Evolutionary conservation across 2,888 invertebrate species (phyloP).

Genomic region (Sphaerolaimus hirsutus): DNA sequence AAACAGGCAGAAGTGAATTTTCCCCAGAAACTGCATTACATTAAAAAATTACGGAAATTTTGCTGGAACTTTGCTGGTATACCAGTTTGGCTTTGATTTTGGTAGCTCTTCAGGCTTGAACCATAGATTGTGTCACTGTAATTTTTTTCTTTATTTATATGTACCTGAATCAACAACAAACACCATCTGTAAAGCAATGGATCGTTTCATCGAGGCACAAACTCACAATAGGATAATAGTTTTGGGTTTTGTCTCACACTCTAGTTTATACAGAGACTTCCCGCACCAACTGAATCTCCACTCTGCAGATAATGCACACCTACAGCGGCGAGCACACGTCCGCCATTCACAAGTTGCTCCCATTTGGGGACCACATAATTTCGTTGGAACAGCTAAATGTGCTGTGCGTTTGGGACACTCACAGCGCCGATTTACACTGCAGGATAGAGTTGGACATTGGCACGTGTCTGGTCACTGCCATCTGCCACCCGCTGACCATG

Average conservation of each 20-base stretch:
- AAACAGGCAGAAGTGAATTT: neutral
- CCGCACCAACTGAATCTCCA: neutral
- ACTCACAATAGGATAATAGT: too few species aligned
- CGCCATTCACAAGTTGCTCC: neutral
- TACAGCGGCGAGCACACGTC: neutral
- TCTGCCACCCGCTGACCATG: constrained; percentile 81
- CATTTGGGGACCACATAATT: constrained; percentile 41
- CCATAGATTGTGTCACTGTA: too few species aligned
- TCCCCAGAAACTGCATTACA: neutral
- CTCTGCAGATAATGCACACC: neutral
- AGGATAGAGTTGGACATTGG: constrained; percentile 27
- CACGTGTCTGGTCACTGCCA: constrained; percentile 49
- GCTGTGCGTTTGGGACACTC: constrained; percentile 54
- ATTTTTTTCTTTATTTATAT: too few species aligned
- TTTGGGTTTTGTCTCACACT: too few species aligned
- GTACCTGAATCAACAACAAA: too few species aligned
- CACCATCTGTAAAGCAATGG: too few species aligned
- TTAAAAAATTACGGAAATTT: too few species aligned
- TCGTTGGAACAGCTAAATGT: constrained; percentile 53
- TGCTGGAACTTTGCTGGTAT: too few species aligned
- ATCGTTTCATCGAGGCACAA: too few species aligned
- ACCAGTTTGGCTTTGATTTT: too few species aligned
- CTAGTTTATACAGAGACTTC: too few species aligned
- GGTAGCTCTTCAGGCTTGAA: too few species aligned
- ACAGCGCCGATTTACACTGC: constrained; percentile 38